phyloP scores from a whole-genome alignment of 2,113 vertebrate species.

The Megaceryle torquata region DNA sequence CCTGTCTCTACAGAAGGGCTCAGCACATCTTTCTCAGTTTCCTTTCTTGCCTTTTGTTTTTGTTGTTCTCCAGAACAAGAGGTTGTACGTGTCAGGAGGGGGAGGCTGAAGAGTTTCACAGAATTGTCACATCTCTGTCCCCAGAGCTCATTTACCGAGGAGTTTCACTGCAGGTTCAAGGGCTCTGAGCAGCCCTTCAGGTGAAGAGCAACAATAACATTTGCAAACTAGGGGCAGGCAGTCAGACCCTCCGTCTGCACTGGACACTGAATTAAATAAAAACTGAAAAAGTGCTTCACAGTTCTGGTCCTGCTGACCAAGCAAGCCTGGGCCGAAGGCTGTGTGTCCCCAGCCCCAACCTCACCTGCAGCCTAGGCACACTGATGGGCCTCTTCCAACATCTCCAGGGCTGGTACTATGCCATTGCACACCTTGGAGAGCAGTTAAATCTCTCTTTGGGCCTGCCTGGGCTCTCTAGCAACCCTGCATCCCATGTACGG shows the following conservation, averaged over 20 bases:
- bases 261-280: background rate
- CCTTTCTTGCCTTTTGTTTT: background rate
- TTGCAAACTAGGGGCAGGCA: background rate
- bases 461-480: background rate
- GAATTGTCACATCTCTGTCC: accelerated
- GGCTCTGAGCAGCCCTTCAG: background rate
- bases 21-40: background rate
- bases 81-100: background rate
- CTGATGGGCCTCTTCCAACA: background rate
- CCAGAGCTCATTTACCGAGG: background rate
- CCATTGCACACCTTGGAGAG: accelerated
- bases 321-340: accelerated
- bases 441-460: background rate
- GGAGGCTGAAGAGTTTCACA: background rate
- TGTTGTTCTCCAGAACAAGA: background rate
- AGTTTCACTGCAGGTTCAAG: background rate
- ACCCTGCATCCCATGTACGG: accelerated
- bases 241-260: background rate
- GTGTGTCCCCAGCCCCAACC: background rate
- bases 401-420: background rate
- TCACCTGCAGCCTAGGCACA: background rate
- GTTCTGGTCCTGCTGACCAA: background rate
- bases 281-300: background rate
- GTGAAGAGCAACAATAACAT: background rate
- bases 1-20: background rate